Evolutionary conservation across 2,888 invertebrate species (phyloP).

Genomic region (Trissoscelio sp.): DNA sequence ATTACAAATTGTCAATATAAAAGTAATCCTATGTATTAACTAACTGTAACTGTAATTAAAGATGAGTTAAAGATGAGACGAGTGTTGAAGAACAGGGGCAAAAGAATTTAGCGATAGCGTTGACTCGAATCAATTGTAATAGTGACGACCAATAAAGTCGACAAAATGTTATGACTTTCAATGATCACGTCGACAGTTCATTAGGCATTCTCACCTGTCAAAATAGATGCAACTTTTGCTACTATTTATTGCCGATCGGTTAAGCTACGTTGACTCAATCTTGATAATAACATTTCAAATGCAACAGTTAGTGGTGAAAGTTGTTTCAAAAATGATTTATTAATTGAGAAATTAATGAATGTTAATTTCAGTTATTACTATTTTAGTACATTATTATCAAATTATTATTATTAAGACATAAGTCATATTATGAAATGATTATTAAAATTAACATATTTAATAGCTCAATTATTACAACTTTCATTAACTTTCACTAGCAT

Average conservation of each 20-base stretch:
- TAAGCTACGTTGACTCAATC: constrained; percentile 35
- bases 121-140: constrained; percentile 60
- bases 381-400: too few relatives aligned
- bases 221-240: constrained; percentile 66
- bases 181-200: constrained; percentile 54
- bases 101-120: constrained; percentile 52
- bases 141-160: constrained; percentile 46
- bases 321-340: neutral
- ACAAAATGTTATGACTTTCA: constrained; percentile 48
- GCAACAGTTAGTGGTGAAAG: neutral
- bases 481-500: neutral
- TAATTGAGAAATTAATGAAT: neutral
- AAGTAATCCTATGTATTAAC: constrained; percentile 61
- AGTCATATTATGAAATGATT: neutral
- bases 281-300: neutral
- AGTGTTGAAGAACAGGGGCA: constrained; percentile 44
- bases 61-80: constrained; percentile 47
- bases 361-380: too few relatives aligned
- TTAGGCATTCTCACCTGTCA: constrained; percentile 58
- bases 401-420: neutral
- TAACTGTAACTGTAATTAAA: constrained; percentile 60
- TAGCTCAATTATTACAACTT: neutral
- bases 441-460: neutral
- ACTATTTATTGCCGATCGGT: constrained; percentile 51
- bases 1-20: constrained; percentile 77